Evolutionary conservation across 23 tunicate species (phyloP).

Genomic region (Phallusia fumigata): DNA sequence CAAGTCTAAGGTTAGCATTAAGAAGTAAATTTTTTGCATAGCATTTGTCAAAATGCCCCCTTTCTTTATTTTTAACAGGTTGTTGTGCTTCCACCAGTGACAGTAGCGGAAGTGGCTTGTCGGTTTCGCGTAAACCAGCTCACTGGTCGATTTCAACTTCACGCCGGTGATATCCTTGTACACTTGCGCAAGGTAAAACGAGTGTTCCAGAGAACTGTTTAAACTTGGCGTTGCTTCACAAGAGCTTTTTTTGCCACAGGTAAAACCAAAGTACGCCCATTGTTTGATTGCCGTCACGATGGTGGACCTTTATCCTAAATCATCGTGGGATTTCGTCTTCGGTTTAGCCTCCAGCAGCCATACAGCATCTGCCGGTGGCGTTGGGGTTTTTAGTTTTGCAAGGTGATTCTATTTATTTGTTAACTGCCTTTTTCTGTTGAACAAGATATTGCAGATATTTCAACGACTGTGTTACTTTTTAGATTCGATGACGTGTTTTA

Average conservation of each 20-base stretch:
- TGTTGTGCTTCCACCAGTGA: conserved; percentile 40
- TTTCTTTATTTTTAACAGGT: conserved; percentile 22
- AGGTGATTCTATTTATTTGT: conserved; percentile 25
- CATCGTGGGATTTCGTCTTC: conserved; percentile 85
- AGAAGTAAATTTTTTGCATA: no score
- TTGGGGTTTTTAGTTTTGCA: conserved; percentile 81
- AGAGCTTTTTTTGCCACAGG: conserved; percentile 12
- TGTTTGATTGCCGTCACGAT: conserved; percentile 77
- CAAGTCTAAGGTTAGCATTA: conserved; percentile 49
- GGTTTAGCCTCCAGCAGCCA: conserved; percentile 65
- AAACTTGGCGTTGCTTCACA: no score
- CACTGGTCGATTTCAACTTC: conserved; percentile 76
- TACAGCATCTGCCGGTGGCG: conserved; percentile 36
- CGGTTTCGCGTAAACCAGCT: conserved; percentile 66
- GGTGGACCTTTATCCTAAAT: conserved; percentile 80
- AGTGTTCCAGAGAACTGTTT: neutral
- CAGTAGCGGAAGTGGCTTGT: conserved; percentile 56
- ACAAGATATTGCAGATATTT: no score
- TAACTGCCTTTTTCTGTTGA: no score
- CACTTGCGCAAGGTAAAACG: conserved; percentile 50
- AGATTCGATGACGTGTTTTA: conserved; percentile 75
- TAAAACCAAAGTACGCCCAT: conserved; percentile 39
- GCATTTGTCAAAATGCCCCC: no score
- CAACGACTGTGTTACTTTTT: neutral
- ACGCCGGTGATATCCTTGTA: conserved; percentile 55